These are phyloP conservation scores for Agrochola lota DNA, from an alignment of 2,888 invertebrate species.

Conservation along the genomic window DNA sequence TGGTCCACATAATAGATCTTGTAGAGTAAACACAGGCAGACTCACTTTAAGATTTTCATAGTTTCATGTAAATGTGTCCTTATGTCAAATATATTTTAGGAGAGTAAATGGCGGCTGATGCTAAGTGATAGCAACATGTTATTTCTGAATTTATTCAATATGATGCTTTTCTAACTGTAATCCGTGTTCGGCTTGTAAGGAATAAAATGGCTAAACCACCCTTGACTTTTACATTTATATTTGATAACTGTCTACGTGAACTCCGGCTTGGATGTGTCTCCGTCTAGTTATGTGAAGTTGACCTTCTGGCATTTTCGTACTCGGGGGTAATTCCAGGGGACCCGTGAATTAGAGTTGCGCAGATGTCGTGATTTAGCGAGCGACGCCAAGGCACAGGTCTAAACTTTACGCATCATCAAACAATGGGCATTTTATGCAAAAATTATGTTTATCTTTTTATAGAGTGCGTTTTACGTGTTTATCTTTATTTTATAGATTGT, in stretches of 20 bases:
- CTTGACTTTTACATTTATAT: background rate
- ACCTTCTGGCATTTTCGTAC: conserved; percentile 11
- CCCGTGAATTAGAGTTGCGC: conserved; percentile 47
- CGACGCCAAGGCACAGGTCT: conserved; percentile 18
- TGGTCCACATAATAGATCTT: background rate
- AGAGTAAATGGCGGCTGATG: background rate
- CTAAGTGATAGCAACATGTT: background rate
- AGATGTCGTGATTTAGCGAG: conserved; percentile 48
- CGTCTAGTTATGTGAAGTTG: background rate
- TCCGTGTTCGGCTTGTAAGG: too few relatives aligned
- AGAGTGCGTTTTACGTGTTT: conserved; percentile 15
- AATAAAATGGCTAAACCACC: background rate
- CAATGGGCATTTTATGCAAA: conserved; percentile 42
- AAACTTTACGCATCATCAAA: conserved; percentile 54
- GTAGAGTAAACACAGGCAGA: background rate
- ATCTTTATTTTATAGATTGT: conserved; percentile 20
- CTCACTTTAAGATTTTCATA: background rate
- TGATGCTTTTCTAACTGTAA: background rate
- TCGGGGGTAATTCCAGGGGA: conserved; percentile 1
- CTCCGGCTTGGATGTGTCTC: too few relatives aligned
- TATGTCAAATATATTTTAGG: background rate
- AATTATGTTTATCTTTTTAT: conserved; percentile 30
- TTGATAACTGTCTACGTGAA: background rate
- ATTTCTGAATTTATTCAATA: background rate
- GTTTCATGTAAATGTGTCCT: background rate